Percentiles rank a stretch among this genome's conserved stretches.
phyloP scores from a whole-genome alignment of 2,888 invertebrate species.

The Spialia ferax region DNA sequence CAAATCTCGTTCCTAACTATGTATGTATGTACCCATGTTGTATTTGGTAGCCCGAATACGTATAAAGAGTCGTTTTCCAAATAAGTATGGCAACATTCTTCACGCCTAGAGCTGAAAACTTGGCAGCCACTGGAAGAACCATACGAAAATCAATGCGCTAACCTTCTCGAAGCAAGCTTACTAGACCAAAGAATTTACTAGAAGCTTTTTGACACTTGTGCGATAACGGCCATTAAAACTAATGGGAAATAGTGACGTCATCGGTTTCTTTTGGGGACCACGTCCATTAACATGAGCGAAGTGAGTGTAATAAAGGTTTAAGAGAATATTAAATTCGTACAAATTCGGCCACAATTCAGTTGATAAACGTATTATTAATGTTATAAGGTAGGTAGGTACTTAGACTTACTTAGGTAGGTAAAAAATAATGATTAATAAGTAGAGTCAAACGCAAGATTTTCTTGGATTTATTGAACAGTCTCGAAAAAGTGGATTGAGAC shows the following conservation, averaged over 20 bases:
- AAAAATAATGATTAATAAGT: too few species aligned
- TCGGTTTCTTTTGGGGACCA: background rate
- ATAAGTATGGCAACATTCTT: background rate
- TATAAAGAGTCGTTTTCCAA: background rate
- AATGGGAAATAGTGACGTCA: background rate
- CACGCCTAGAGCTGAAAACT: slow-evolving; percentile 21
- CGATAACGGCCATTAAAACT: slow-evolving; percentile 8
- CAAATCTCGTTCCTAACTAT: too few species aligned
- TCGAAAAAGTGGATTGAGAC: too few species aligned
- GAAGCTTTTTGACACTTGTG: slow-evolving; percentile 11
- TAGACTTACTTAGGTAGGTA: too few species aligned
- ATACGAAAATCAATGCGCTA: slow-evolving; percentile 28
- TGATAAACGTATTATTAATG: too few species aligned
- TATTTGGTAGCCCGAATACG: background rate
- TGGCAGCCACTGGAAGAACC: slow-evolving; percentile 19
- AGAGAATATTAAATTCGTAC: background rate
- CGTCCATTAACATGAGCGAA: background rate
- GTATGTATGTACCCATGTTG: too few species aligned
- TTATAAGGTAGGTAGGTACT: too few species aligned
- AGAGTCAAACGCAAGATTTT: too few species aligned
- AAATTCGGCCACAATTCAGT: too few species aligned
- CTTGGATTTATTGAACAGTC: too few species aligned
- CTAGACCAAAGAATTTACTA: slow-evolving; percentile 2
- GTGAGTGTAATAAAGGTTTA: background rate
- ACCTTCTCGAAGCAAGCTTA: slow-evolving; percentile 9